Base-by-base conservation (phyloP, 1,140 invertebrate species). In the Leptonema lineaticorne region DNA sequence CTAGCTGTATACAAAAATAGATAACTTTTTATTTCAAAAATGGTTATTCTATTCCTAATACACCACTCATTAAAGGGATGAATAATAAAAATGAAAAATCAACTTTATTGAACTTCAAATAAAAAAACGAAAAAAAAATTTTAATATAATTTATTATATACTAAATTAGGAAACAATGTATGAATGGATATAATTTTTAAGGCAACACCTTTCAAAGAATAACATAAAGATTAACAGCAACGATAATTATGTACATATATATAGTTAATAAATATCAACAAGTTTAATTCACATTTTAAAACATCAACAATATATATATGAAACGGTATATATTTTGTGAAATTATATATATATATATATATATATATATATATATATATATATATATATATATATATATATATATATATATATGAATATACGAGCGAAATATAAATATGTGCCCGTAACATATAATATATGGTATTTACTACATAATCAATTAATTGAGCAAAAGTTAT, bases 141-240 rank as follows among this genome's bases (percentile, higher is more conserved):
- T 63, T 45, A 26, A 45, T 46, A n/a, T 29, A n/a, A 60, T 50
- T 64, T 64, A 63, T 64, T 60, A 67, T 22, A 37, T 3, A 68
- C 18, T 67, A 41, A 45, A 62, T 50, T 20, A 59, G 58, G 59
- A 53, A 67, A 67, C 48, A 66, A 66, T 37, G 45, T 33, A 60
- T 63, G 20, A 53, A 62, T 62, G 27, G 37, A 60, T 68, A 68
- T 68, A 68, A 68, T 30, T 37, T 28, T 60, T 28, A 65, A 65
- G 63, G 63, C 63, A 56, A 56, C 11, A 60, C 27, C 29, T 33
- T 60, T 33, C 9, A 27, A 56, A 28, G 7, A 20, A 60, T 60
- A 37, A 60, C 57, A 60, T 22, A 41, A 45, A 63, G n/a, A 45
- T 63, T 28, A 60, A 45, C 30, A 37, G 37, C 22, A 64, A 48